Conservation (phyloP, 1,140 invertebrate species). For the Eumeta japonica region DNA sequence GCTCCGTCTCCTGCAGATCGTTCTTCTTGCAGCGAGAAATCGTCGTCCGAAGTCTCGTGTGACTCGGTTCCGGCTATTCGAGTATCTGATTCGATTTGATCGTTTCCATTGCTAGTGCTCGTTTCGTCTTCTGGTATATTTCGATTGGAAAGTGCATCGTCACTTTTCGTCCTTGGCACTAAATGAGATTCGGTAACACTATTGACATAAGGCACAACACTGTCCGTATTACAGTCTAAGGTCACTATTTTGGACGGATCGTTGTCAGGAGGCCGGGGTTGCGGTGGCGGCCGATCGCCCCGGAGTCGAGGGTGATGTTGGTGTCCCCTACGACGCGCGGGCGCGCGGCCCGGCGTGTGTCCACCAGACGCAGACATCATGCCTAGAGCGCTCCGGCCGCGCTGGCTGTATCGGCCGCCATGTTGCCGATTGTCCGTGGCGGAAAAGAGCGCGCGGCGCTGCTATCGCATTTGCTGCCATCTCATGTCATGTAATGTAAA, state of each 20-base stretch:
- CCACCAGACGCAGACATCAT: constrained; percentile 60
- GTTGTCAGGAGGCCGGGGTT: constrained; percentile 46
- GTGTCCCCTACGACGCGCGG: constrained; percentile 70
- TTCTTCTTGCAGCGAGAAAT: constrained; percentile 47
- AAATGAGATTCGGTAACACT: constrained; percentile 55
- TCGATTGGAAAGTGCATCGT: constrained; percentile 55
- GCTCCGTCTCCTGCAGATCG: constrained; percentile 44
- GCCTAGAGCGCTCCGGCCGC: constrained; percentile 57
- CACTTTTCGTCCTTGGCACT: constrained; percentile 55
- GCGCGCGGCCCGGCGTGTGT: constrained; percentile 56
- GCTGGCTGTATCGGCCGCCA: constrained; percentile 57
- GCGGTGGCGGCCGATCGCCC: constrained; percentile 54
- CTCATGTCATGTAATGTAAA: constrained; percentile 36
- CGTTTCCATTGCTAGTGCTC: constrained; percentile 36
- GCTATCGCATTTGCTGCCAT: constrained; percentile 32
- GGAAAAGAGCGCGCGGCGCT: constrained; percentile 44
- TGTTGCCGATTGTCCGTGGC: constrained; percentile 39
- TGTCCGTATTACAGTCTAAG: constrained; percentile 50
- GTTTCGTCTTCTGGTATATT: constrained; percentile 39
- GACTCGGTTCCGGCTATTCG: constrained; percentile 35
- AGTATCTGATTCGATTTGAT: constrained; percentile 39
- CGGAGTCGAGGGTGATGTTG: constrained; percentile 70
- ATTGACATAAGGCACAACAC: constrained; percentile 56
- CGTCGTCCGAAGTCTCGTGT: constrained; percentile 38
- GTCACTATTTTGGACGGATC: constrained; percentile 64